Conservation (phyloP, 2,797 vertebrate genomes). For the Scleropages formosus region DNA sequence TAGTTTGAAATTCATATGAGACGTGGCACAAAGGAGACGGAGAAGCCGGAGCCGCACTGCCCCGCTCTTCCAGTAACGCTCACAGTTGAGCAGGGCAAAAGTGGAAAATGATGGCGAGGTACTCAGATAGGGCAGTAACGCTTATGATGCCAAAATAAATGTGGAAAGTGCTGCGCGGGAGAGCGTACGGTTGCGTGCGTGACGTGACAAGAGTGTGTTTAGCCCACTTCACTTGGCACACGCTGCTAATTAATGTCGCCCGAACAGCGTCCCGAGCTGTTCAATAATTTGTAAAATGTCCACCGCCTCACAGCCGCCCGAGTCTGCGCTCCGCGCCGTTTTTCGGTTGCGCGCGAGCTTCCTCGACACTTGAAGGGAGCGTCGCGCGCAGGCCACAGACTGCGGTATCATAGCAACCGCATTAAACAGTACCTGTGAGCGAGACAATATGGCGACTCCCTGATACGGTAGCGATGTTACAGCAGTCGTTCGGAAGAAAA, state of each 20-base stretch:
- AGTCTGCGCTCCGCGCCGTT: too few species aligned
- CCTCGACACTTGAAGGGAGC: not conserved
- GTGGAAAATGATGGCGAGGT: not conserved
- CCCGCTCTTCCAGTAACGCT: not conserved
- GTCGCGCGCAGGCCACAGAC: slow-evolving; percentile 23
- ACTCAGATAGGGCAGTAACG: too few species aligned
- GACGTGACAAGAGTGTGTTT: too few species aligned
- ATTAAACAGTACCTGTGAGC: slow-evolving; percentile 24
- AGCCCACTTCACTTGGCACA: too few species aligned
- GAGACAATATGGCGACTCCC: slow-evolving; percentile 29
- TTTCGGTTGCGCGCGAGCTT: too few species aligned
- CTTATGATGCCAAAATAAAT: too few species aligned
- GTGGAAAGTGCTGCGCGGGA: too few species aligned
- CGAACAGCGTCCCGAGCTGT: too few species aligned
- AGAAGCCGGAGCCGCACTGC: not conserved
- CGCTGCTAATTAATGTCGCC: too few species aligned
- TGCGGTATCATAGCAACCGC: slow-evolving; percentile 40
- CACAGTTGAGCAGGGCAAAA: not conserved
- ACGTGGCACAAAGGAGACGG: slow-evolving; percentile 6
- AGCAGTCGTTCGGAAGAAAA: not conserved
- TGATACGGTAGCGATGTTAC: not conserved
- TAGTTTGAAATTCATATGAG: slow-evolving; percentile 22
- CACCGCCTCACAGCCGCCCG: too few species aligned
- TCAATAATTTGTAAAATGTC: too few species aligned
- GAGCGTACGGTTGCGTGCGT: too few species aligned